These are phyloP conservation scores for Grantiella picta DNA, from an alignment of 2,113 vertebrate genomes.

Conservation along the genomic window DNA sequence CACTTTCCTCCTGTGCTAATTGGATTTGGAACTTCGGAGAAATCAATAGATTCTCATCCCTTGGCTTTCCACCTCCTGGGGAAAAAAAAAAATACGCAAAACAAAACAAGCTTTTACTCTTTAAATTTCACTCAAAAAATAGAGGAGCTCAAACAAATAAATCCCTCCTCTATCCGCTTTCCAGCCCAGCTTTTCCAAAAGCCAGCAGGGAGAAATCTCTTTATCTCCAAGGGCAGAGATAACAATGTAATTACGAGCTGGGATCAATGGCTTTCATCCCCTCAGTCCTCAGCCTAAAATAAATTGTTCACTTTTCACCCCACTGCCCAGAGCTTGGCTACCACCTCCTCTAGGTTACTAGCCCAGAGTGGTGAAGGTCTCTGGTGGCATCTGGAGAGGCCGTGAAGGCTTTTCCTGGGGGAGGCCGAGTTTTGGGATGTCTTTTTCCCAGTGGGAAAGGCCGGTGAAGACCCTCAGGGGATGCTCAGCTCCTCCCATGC, in stretches of 20 bases:
- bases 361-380: background rate
- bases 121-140: conserved; percentile 25
- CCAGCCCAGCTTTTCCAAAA: background rate
- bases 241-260: conserved; percentile 16
- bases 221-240: background rate
- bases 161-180: background rate
- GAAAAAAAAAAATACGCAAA: fast-evolving
- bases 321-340: background rate
- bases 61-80: background rate
- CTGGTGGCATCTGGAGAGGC: background rate
- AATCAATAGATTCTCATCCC: conserved; percentile 63
- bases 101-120: background rate
- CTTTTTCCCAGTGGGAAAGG: background rate
- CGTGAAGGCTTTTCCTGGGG: background rate
- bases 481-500: background rate
- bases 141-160: background rate
- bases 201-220: conserved; percentile 13
- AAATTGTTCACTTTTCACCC: background rate
- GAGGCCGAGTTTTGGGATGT: background rate
- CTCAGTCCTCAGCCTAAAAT: background rate
- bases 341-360: background rate
- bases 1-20: background rate
- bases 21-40: conserved; percentile 43
- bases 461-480: fast-evolving
- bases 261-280: conserved; percentile 8